Evolutionary conservation across 2,888 invertebrate genomes (phyloP).

Genomic region (Reticulitermes lucifugus): DNA sequence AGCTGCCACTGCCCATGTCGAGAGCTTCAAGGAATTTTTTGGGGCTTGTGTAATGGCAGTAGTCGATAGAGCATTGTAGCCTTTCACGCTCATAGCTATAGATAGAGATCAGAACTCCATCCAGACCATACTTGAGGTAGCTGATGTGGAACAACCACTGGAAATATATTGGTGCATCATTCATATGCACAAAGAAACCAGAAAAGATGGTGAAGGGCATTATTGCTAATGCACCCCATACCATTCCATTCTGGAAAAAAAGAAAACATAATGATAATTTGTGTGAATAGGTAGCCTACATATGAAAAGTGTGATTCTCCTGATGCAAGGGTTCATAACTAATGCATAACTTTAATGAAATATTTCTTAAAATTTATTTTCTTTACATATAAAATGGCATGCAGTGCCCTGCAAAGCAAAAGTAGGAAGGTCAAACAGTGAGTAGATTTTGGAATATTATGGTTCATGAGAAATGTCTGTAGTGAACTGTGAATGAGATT

Average conservation of each 20-base stretch:
- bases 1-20: conserved; percentile 76
- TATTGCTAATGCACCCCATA: conserved; percentile 88
- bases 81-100: conserved; percentile 84
- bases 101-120: conserved; percentile 83
- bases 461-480: too few relatives aligned
- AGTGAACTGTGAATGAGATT: too few relatives aligned
- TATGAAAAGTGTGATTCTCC: neutral
- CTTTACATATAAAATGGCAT: too few relatives aligned
- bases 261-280: conserved; percentile 43
- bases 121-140: conserved; percentile 89
- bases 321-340: too few relatives aligned
- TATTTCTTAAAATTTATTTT: too few relatives aligned
- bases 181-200: conserved; percentile 90
- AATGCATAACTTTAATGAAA: neutral
- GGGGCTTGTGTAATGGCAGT: conserved; percentile 74
- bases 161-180: conserved; percentile 81
- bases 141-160: conserved; percentile 91
- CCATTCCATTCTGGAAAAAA: conserved; percentile 82
- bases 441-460: too few relatives aligned
- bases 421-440: too few relatives aligned
- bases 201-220: conserved; percentile 92
- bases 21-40: conserved; percentile 77
- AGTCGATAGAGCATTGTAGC: conserved; percentile 78
- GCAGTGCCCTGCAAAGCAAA: too few relatives aligned
- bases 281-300: neutral